Base-by-base conservation (phyloP, 2,888 invertebrate genomes). In the Amiota minor region DNA sequence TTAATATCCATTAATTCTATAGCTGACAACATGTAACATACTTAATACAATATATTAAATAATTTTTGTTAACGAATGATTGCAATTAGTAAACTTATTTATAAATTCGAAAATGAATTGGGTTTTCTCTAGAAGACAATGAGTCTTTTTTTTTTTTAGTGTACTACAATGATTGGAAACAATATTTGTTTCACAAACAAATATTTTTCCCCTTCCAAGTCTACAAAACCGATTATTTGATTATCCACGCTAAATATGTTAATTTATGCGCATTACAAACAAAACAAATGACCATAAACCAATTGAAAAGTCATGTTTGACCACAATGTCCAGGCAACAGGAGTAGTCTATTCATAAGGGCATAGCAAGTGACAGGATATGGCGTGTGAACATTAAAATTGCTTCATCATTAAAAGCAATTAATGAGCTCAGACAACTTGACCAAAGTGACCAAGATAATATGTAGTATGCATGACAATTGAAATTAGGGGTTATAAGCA, bases 381-480 rank as follows among this genome's bases (percentile, higher is more conserved):
- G 23, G 50, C 67, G 67, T 68, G 67, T 68, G 67, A 68, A 68
- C 53, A 65, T 80, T 77, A 76, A 81, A 82, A 80, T 78, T 80
- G 74, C 77, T 78, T 83, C 81, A 81, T 80, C 83, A 84, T 74
- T 78, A 76, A 70, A 78, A 78, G 77, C 74, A 74, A 72, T 74
- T 84, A 81, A 84, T 79, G 75, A 75, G 72, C 73, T 16, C 47
- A 64, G 35, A 18, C 55, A 68, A 71, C 20, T 35, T 35, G 35
- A 35, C 35, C 35, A 35, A 35, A 35, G 2, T 71, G 69, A 75
- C 53, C 45, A 67, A 18, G 18, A 20, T 20, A 59, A 18, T 18
- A 59, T 16, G 9, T 11, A 16, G 9, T n/a, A 59, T 11, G 59
- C 18, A 11, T 59, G 9, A 18, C 20, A 16, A 10, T 59, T 59